Base-by-base conservation (phyloP, 2,797 vertebrate genomes). In the Sarcoramphus papa region DNA sequence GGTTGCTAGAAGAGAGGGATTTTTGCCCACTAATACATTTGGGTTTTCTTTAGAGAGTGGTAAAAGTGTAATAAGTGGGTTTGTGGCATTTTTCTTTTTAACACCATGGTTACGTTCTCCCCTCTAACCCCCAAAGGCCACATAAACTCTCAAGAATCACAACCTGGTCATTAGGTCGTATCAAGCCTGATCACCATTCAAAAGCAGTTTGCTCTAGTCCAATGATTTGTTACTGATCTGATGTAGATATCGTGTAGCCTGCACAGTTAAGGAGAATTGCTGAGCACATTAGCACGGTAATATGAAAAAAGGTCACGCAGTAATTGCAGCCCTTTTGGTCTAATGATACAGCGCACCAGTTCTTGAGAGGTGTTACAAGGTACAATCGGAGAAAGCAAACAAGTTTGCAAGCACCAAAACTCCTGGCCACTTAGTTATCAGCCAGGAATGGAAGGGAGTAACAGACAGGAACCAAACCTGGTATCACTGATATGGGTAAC, bases 211-310 rank as follows among this genome's bases (percentile, higher is more conserved):
- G 31, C 21, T 67, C 15, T 2, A 1, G 57, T 54, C 28, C 57
- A n/a, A 37, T 0, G 2, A 19, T n/a, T 45, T 28, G 25, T 27
- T 30, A 11, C 31, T 21, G 47, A n/a, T 20, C 10, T 21, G 78
- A 21, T 11, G 14, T 9, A 62, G 67, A 13, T 23, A 31, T 31
- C 3, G 15, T 2, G 16, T 5, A 22, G n/a, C 30, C 19, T 28
- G 12, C 3, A 3, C 0, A 0, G 14, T 57, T 40, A 47, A 60
- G 27, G 57, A 45, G 50, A 21, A 40, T 6, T 1, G 7, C 56
- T 14, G 47, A 27, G 23, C 5, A 4, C 13, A 4, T 64, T 10
- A 41, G 47, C 19, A 23, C 0, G 0, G 7, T 7, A 23, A 50
- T 3, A 21, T 25, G 28, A 50, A 41, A 35, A 41, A 50, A n/a